Conservation (phyloP, 2,888 invertebrate species). For the Melolontha melolontha region DNA sequence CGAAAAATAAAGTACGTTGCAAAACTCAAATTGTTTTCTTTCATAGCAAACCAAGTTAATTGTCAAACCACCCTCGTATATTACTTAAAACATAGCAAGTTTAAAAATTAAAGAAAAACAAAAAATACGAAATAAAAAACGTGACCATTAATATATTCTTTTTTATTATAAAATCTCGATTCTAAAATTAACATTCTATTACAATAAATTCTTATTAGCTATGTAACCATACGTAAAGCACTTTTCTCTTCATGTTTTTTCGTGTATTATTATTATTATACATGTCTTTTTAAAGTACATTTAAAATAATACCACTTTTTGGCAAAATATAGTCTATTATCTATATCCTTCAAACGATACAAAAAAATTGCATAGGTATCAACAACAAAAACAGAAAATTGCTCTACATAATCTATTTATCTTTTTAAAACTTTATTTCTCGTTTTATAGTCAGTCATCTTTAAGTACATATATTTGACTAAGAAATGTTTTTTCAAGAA, state of each 20-base stretch:
- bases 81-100: too few species aligned
- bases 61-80: too few species aligned
- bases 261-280: neutral
- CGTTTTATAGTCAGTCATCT: conserved; percentile 20
- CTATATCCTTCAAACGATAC: too few species aligned
- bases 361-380: too few species aligned
- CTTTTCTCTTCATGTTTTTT: conserved; percentile 4
- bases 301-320: too few species aligned
- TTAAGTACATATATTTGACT: conserved; percentile 37
- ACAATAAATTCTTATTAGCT: conserved; percentile 35
- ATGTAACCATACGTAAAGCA: conserved; percentile 24
- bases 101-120: too few species aligned
- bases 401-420: neutral
- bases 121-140: conserved; percentile 22
- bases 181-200: conserved; percentile 43
- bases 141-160: conserved; percentile 31
- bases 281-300: too few species aligned
- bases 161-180: conserved; percentile 37
- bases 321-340: too few species aligned
- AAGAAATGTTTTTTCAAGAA: conserved; percentile 21
- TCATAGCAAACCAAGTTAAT: too few species aligned
- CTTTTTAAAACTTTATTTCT: neutral
- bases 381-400: neutral
- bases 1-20: too few species aligned
- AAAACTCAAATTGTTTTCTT: too few species aligned